Percentiles rank a stretch among this genome's conserved stretches.
Conservation (phyloP, 2,888 invertebrate genomes). For the Seira ritae region DNA sequence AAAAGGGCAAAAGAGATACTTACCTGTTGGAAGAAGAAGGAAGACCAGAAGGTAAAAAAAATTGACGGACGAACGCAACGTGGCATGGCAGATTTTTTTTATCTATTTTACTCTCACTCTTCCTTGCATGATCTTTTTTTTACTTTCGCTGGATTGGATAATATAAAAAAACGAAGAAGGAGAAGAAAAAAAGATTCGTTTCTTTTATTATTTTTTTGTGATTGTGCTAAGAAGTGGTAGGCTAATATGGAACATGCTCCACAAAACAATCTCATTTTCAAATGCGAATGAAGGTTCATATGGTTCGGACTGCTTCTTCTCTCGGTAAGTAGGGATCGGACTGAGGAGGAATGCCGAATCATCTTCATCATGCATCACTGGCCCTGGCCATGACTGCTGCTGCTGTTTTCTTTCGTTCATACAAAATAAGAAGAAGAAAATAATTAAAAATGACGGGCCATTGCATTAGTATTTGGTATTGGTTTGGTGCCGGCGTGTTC, state of each 20-base stretch:
- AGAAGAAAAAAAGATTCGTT: too few species aligned
- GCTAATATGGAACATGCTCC: background rate
- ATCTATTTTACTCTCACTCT: slow-evolving; percentile 11
- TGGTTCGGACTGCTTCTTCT: too few species aligned
- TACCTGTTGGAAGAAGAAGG: background rate
- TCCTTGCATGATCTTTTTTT: background rate
- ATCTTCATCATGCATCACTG: too few species aligned
- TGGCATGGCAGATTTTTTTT: background rate
- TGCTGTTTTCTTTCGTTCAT: too few species aligned
- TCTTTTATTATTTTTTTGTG: background rate
- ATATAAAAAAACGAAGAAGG: background rate
- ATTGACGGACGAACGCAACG: background rate
- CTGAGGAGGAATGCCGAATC: background rate
- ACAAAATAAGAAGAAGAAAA: too few species aligned
- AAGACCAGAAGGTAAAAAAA: slow-evolving; percentile 4
- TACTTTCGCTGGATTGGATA: background rate
- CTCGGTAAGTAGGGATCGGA: too few species aligned
- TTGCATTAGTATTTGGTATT: too few species aligned
- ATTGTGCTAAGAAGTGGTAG: too few species aligned
- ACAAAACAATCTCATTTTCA: background rate
- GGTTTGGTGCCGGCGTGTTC: too few species aligned
- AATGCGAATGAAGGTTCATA: background rate
- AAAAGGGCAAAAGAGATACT: background rate
- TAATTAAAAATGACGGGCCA: too few species aligned
- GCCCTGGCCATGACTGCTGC: too few species aligned